These are phyloP conservation scores for Odocoileus virginianus DNA, from an alignment of 2,113 vertebrate genomes.

Conservation along the genomic window DNA sequence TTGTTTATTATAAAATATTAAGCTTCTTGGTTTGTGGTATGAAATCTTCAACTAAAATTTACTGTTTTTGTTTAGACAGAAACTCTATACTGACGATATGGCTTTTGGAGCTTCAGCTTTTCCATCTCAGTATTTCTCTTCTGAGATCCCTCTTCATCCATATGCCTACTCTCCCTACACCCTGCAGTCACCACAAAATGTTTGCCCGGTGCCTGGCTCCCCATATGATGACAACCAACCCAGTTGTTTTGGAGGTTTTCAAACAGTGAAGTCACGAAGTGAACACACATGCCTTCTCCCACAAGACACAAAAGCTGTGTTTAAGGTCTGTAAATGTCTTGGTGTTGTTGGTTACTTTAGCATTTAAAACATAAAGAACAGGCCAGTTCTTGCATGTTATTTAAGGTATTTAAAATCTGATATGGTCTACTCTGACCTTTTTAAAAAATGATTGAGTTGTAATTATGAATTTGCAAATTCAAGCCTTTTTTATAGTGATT, in stretches of 20 bases:
- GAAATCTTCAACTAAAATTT: conserved; percentile 28
- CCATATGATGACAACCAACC: conserved; percentile 43
- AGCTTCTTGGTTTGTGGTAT: conserved; percentile 8
- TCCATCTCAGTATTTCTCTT: conserved; percentile 64
- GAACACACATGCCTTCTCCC: conserved; percentile 42
- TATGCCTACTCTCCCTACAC: conserved; percentile 64
- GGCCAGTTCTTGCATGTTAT: not conserved
- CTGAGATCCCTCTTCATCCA: conserved; percentile 61
- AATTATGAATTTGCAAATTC: not conserved
- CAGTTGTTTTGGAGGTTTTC: conserved; percentile 33
- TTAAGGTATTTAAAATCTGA: not conserved
- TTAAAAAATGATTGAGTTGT: not conserved
- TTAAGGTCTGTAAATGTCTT: conserved; percentile 72
- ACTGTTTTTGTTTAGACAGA: conserved; percentile 60
- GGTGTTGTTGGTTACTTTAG: rapidly evolving
- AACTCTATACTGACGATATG: conserved; percentile 58
- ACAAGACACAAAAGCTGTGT: conserved; percentile 59
- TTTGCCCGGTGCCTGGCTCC: conserved; percentile 61
- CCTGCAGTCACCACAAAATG: conserved; percentile 63
- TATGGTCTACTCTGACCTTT: not conserved
- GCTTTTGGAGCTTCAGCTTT: conserved; percentile 56
- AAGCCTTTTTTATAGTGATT: not conserved
- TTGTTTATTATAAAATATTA: conserved; percentile 15
- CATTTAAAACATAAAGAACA: not conserved
- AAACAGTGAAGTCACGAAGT: conserved; percentile 33